Percentiles rank a stretch among this genome's conserved stretches.
Evolutionary conservation across 2,113 vertebrate genomes (phyloP).

Genomic region (Mirza zaza): DNA sequence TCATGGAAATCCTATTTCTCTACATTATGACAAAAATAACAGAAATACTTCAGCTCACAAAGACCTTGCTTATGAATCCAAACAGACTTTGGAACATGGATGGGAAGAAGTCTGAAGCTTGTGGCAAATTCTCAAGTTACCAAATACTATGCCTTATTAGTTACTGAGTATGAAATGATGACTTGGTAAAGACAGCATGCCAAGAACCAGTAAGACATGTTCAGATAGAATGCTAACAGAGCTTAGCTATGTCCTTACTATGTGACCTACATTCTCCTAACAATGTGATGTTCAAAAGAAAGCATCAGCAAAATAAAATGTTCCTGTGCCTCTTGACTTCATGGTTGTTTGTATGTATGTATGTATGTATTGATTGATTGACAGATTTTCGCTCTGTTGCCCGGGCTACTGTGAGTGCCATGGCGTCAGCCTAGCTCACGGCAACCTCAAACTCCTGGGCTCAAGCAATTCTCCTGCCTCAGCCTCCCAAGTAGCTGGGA

Average conservation of each 20-base stretch:
- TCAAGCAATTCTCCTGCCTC: too few species aligned
- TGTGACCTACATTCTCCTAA: not conserved
- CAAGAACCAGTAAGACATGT: not conserved
- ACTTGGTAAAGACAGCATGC: not conserved
- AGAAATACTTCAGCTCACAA: slow-evolving; percentile 7
- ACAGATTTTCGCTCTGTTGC: too few species aligned
- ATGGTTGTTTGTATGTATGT: too few species aligned
- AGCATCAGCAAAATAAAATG: not conserved
- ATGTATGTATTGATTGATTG: too few species aligned
- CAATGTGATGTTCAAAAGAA: not conserved
- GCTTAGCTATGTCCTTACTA: not conserved
- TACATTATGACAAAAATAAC: not conserved
- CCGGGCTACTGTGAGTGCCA: too few species aligned
- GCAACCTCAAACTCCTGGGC: too few species aligned
- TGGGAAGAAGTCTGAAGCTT: not conserved
- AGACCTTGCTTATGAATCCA: not conserved
- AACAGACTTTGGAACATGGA: not conserved
- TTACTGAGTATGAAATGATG: not conserved
- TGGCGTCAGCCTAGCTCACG: too few species aligned
- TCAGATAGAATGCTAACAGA: not conserved
- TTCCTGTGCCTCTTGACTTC: not conserved
- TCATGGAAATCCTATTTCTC: not conserved
- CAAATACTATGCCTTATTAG: not conserved
- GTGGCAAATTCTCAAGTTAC: not conserved
- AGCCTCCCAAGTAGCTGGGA: too few species aligned